A percentile compares a stretch with the other conserved stretches of the same genome.
Evolutionary conservation across 2,797 vertebrate species (phyloP).

Genomic region (Poeciliopsis infans): DNA sequence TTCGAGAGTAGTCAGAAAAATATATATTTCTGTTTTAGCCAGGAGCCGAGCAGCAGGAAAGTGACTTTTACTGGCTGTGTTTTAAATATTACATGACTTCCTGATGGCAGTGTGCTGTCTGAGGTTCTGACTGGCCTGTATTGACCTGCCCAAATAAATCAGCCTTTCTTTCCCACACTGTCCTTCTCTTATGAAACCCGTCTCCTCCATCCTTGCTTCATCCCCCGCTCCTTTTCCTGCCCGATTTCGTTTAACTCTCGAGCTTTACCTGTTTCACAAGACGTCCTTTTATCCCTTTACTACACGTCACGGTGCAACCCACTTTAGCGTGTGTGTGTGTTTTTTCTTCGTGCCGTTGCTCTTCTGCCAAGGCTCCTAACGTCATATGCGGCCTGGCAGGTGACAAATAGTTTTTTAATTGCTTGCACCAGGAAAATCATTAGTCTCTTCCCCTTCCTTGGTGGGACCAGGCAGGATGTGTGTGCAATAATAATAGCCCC

Average conservation of each 20-base stretch:
- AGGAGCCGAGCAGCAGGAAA: conserved; percentile 70
- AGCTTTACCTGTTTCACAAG: conserved; percentile 47
- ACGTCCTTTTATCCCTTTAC: conserved; percentile 41
- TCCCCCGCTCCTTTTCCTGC: background rate
- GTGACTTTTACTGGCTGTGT: conserved; percentile 77
- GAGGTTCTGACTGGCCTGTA: conserved; percentile 79
- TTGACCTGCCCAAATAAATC: conserved; percentile 87
- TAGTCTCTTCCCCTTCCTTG: conserved; percentile 86
- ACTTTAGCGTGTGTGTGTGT: conserved; percentile 30
- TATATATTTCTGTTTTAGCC: conserved; percentile 77
- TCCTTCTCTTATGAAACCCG: conserved; percentile 42
- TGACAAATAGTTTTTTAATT: conserved; percentile 97
- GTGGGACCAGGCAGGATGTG: conserved; percentile 79
- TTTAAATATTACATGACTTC: conserved; percentile 86
- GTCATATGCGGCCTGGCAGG: conserved; percentile 81
- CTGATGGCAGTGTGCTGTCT: conserved; percentile 81
- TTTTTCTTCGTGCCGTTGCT: conserved; percentile 53
- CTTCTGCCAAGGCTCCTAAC: conserved; percentile 76
- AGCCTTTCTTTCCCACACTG: conserved; percentile 67
- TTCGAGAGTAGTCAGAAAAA: conserved; percentile 22
- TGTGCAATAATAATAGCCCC: conserved; percentile 83
- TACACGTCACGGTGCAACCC: conserved; percentile 21
- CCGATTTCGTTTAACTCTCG: conserved; percentile 33
- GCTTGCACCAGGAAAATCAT: conserved; percentile 89
- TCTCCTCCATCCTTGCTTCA: conserved; percentile 38